Evolutionary conservation across 1,140 invertebrate genomes (phyloP), one percentile per base, ranked within the genome.

Genomic region (Atta texana): DNA sequence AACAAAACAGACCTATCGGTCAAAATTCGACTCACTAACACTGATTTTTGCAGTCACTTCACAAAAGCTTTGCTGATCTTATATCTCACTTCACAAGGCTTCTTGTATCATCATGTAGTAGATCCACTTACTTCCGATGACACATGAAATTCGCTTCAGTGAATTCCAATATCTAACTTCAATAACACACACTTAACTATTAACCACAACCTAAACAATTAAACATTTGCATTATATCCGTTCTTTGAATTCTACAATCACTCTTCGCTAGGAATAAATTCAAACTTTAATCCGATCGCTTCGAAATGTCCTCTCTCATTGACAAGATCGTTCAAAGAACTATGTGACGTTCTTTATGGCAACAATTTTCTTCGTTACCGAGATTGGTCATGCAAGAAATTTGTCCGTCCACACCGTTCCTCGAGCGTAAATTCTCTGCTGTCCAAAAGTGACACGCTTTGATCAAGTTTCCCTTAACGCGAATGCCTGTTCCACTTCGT

Each of bases 271-370:
- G 3, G 8, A 78, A 68, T 66, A 31, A 21, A 57, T 44, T 49
- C 21, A 14, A 34, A 59, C 14, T 39, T 55, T 53, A 1, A 24
- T 51, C 10, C 16, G 21, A 21, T 34, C 18, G 16, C 14, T 64
- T 10, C 14, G 39, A 16, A 14, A 74, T 12, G 55, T 69, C 4
- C 6, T 59, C 28, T 28, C 6, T 51, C 6, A 12, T 16, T 55
- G 21, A 44, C 28, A 21, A 44, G 34, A 57, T 59, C 44, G 21
- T 31, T 31, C 49, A 8, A 69, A 68, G 12, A 57, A 5, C 61
- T 84, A 89, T 84, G 88, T 89, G 88, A 89, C 76, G 69, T 59
- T 64, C 63, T 74, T 64, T 49, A 82, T 3, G 24, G 21, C 21
- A 18, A 12, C 5, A 6, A 61, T 34, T 57, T 7, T 57, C 6